These are phyloP conservation scores for Tinea semifulvella DNA, from an alignment of 2,888 invertebrate genomes.

Conservation along the genomic window DNA sequence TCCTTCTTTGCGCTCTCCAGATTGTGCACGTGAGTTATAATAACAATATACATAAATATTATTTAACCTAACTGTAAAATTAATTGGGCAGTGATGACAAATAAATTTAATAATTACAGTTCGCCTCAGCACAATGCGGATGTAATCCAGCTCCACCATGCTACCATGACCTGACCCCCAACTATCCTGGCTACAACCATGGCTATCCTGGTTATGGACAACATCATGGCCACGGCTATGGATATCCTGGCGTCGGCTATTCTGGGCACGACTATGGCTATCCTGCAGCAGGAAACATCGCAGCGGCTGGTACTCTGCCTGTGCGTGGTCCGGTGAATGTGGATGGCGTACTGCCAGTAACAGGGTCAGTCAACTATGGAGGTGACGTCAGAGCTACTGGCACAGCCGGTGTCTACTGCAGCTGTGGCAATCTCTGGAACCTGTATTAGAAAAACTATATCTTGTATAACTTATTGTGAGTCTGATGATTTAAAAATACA, in stretches of 20 bases:
- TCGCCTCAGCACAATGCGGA: no score
- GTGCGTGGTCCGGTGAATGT: conserved; percentile 27
- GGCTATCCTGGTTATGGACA: no score
- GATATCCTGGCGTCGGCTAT: background rate
- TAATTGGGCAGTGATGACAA: background rate
- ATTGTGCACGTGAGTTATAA: background rate
- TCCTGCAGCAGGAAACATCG: conserved; percentile 22
- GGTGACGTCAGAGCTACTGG: conserved; percentile 29
- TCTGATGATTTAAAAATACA: no score
- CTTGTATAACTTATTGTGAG: no score
- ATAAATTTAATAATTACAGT: background rate
- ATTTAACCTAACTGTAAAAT: background rate
- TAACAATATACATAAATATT: background rate
- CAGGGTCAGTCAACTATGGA: conserved; percentile 26
- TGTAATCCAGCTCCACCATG: no score
- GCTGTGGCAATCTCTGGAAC: conserved; percentile 20
- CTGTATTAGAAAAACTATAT: no score
- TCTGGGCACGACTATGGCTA: background rate
- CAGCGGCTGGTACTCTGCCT: conserved; percentile 26
- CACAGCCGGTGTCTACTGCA: conserved; percentile 27
- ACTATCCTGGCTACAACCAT: background rate
- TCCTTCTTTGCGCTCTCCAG: background rate
- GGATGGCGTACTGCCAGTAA: conserved; percentile 28
- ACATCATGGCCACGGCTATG: no score
- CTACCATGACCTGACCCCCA: no score